A percentile compares a stretch with the other conserved stretches of the same genome.
These are phyloP conservation scores for Raja brachyura DNA, from an alignment of 2,113 vertebrate genomes.

Conservation along the genomic window DNA sequence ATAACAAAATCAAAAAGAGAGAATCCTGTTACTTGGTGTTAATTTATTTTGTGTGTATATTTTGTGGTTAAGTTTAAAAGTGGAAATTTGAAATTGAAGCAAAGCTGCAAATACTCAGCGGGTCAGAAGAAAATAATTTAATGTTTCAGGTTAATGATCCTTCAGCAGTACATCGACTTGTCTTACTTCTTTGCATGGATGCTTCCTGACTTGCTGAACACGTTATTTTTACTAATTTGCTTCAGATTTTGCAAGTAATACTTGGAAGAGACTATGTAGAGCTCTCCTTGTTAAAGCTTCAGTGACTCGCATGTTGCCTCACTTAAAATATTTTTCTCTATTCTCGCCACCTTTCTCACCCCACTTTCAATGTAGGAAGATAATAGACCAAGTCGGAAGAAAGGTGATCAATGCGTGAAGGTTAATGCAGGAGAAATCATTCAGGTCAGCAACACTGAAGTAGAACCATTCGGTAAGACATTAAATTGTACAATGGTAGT, in stretches of 20 bases:
- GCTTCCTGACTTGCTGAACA: no score
- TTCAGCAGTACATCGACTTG: no score
- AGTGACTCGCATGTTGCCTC: neutral
- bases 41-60: neutral
- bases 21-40: neutral
- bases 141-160: no score
- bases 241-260: neutral
- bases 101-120: no score
- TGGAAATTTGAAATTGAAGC: no score
- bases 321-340: neutral
- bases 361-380: conserved; percentile 14
- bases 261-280: neutral
- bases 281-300: neutral
- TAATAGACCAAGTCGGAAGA: neutral
- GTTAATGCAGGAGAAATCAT: conserved; percentile 4
- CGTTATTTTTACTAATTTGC: neutral
- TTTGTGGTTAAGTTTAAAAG: no score
- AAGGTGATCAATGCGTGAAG: neutral
- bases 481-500: neutral
- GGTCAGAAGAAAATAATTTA: no score
- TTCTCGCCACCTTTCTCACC: neutral
- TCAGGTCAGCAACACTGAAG: neutral
- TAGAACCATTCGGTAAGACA: neutral
- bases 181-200: no score
- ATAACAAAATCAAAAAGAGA: neutral